phyloP scores from a whole-genome alignment of 2,113 vertebrate genomes.

The Triplophysa siluroides region DNA sequence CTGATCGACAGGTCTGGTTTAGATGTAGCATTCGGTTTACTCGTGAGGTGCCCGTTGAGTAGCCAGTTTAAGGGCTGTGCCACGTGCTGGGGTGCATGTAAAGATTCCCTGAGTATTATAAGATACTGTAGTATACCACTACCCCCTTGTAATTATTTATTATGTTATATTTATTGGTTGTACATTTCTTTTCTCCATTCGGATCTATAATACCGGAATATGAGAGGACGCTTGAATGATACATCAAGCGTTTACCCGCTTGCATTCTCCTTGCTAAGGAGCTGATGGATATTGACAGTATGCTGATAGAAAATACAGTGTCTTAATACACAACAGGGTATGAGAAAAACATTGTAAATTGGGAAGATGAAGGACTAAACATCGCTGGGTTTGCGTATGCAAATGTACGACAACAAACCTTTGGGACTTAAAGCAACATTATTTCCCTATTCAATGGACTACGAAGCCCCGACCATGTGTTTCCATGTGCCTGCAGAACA shows the following conservation, averaged over 20 bases:
- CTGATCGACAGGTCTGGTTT: constrained; percentile 13
- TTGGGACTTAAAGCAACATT: constrained; percentile 30
- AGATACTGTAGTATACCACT: constrained; percentile 42
- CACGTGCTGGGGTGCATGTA: constrained; percentile 36
- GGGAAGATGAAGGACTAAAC: constrained; percentile 9
- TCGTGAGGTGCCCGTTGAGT: constrained; percentile 38
- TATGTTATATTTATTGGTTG: constrained; percentile 73
- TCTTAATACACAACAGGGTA: constrained; percentile 52
- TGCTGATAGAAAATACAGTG: constrained; percentile 27
- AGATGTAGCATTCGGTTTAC: constrained; percentile 57
- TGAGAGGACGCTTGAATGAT: constrained; percentile 17
- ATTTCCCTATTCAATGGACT: constrained; percentile 35
- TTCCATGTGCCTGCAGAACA: constrained; percentile 49
- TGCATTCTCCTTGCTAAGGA: neutral
- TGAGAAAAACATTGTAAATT: constrained; percentile 15
- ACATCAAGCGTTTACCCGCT: neutral
- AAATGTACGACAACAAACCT: constrained; percentile 1
- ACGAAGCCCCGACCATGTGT: constrained; percentile 36
- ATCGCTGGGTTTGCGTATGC: constrained; percentile 29
- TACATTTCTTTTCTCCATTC: constrained; percentile 40
- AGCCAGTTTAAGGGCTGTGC: constrained; percentile 53
- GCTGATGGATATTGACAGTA: neutral
- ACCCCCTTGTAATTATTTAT: constrained; percentile 54
- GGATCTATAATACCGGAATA: constrained; percentile 37
- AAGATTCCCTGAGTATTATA: constrained; percentile 34